These are phyloP conservation scores for Temnothorax curvispinosus DNA, from an alignment of 1,140 invertebrate species.

Conservation along the genomic window DNA sequence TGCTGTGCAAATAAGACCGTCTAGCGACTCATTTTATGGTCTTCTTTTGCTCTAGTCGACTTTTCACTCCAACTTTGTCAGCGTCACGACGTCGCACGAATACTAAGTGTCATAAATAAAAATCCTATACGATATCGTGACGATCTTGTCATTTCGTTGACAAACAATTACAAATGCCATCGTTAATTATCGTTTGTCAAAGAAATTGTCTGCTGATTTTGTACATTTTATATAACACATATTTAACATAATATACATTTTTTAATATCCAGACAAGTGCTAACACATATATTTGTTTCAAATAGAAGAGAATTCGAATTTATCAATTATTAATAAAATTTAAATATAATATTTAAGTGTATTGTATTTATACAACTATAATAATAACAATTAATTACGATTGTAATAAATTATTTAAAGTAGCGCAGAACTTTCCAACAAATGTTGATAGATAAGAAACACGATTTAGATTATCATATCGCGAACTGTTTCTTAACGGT, in stretches of 20 bases:
- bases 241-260: neutral
- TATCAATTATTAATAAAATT: neutral
- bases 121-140: neutral
- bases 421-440: neutral
- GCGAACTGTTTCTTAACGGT: neutral
- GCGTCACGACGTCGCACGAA: neutral
- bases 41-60: constrained; percentile 44
- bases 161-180: neutral
- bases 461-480: neutral
- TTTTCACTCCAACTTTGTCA: constrained; percentile 31
- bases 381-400: constrained; percentile 12
- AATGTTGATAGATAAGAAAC: neutral
- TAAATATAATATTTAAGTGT: neutral
- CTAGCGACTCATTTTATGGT: constrained; percentile 52
- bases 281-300: neutral
- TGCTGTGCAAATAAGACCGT: constrained; percentile 72
- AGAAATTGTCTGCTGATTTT: neutral
- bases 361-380: neutral
- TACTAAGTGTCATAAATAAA: constrained; percentile 3
- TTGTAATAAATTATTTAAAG: neutral
- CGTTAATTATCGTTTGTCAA: neutral
- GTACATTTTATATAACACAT: neutral
- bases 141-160: neutral
- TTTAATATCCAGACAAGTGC: neutral
- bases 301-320: neutral